phyloP scores from a whole-genome alignment of 2,113 vertebrate genomes.

The Glareola pratincola region DNA sequence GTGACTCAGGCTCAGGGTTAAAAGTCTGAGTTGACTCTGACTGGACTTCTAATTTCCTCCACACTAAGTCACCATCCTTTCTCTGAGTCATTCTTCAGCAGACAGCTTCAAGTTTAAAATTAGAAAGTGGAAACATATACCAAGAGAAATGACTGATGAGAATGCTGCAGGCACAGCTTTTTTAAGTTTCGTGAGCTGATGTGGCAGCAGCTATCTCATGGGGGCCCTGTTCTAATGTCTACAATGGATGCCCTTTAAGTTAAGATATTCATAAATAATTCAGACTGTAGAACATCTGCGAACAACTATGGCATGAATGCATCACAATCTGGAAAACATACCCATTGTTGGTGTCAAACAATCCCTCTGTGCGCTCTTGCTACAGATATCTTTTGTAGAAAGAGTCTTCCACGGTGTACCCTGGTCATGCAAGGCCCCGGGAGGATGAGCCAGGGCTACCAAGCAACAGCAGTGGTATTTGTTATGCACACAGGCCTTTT shows the following conservation, averaged over 20 bases:
- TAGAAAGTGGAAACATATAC: conserved; percentile 31
- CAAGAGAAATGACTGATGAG: not conserved
- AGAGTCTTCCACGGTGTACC: not conserved
- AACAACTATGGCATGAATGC: not conserved
- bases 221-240: not conserved
- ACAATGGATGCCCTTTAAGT: not conserved
- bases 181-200: not conserved
- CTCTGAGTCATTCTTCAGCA: conserved; percentile 50
- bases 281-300: not conserved
- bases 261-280: not conserved
- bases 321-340: not conserved
- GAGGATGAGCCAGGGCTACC: not conserved
- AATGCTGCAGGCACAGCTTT: not conserved
- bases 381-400: not conserved
- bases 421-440: not conserved
- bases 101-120: conserved; percentile 39
- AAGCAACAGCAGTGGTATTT: not conserved
- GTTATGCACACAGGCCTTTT: not conserved
- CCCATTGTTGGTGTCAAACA: not conserved
- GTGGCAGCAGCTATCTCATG: not conserved
- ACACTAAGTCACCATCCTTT: conserved; percentile 36
- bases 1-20: conserved; percentile 48
- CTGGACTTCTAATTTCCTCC: conserved; percentile 53
- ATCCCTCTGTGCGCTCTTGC: not conserved
- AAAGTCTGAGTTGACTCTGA: conserved; percentile 56